A percentile compares a stretch with the other conserved stretches of the same genome.
Evolutionary conservation across 92 coral and sea anemone species (phyloP).

Genomic region (Heteractis magnifica): DNA sequence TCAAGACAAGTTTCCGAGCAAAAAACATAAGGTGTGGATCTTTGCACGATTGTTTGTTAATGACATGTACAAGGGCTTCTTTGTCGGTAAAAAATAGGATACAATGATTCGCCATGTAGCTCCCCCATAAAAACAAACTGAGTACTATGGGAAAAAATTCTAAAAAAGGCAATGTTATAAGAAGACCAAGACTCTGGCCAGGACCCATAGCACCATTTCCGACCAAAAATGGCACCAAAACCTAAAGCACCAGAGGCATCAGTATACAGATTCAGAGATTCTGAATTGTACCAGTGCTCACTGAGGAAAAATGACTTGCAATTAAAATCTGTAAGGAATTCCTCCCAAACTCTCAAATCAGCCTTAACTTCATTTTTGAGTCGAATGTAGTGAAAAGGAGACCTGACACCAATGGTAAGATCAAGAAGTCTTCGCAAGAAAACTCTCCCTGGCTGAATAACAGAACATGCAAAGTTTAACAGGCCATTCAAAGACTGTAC

Average conservation of each 20-base stretch:
- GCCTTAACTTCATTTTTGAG: constrained; percentile 15
- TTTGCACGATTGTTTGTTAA: neutral
- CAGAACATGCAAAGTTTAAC: constrained; percentile 18
- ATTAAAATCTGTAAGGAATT: too few species aligned
- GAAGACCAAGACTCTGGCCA: neutral
- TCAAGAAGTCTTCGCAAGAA: constrained; percentile 33
- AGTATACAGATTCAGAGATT: too few species aligned
- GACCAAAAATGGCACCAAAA: too few species aligned
- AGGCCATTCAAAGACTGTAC: constrained; percentile 13
- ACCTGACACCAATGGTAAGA: constrained; percentile 32
- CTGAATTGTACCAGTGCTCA: too few species aligned
- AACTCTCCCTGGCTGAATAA: constrained; percentile 1
- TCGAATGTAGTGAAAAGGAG: constrained; percentile 35
- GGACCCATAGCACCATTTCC: constrained; percentile 40
- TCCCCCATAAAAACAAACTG: too few species aligned
- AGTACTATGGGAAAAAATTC: neutral
- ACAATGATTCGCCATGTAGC: too few species aligned
- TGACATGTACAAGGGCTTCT: too few species aligned
- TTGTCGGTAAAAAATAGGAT: too few species aligned
- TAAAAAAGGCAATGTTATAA: neutral
- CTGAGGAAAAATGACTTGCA: too few species aligned
- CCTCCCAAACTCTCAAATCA: constrained; percentile 28
- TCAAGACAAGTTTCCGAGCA: neutral
- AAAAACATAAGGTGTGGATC: neutral
- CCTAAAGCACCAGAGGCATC: too few species aligned